Evolutionary conservation across 1,140 invertebrate genomes (phyloP).

Genomic region (Bombus vancouverensis): DNA sequence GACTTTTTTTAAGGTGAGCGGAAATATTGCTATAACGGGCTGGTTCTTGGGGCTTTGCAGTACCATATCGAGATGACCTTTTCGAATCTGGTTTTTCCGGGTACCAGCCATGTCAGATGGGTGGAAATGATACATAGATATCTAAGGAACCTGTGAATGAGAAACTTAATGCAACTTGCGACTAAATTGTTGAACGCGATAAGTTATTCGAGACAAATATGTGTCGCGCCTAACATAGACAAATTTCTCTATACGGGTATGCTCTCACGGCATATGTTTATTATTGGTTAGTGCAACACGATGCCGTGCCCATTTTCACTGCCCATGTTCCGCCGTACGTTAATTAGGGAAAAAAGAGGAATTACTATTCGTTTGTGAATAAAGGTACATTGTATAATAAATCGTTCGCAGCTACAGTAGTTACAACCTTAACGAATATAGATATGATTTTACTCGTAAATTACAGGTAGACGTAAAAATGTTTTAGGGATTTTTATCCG

Average conservation of each 20-base stretch:
- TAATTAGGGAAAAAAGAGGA: background rate
- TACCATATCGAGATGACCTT: background rate
- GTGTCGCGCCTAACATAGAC: background rate
- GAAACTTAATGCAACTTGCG: background rate
- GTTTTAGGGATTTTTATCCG: conserved; percentile 14
- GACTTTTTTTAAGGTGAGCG: background rate
- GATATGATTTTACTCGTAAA: background rate
- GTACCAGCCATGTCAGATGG: background rate
- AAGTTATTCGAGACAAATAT: background rate
- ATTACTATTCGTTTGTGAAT: background rate
- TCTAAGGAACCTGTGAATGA: background rate
- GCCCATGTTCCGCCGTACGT: background rate
- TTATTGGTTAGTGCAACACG: background rate
- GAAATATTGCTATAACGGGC: background rate
- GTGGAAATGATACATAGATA: background rate
- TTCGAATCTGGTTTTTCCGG: conserved; percentile 2
- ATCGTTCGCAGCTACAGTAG: background rate
- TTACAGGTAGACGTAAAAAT: conserved; percentile 19
- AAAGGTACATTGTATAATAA: background rate
- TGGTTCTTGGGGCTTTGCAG: background rate
- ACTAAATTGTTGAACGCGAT: conserved; percentile 23
- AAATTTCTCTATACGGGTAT: background rate
- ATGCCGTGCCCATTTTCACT: background rate
- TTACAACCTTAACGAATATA: background rate
- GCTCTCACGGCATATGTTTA: background rate